These are phyloP conservation scores for Sisyra terminalis DNA, from an alignment of 2,888 invertebrate species.

Conservation along the genomic window DNA sequence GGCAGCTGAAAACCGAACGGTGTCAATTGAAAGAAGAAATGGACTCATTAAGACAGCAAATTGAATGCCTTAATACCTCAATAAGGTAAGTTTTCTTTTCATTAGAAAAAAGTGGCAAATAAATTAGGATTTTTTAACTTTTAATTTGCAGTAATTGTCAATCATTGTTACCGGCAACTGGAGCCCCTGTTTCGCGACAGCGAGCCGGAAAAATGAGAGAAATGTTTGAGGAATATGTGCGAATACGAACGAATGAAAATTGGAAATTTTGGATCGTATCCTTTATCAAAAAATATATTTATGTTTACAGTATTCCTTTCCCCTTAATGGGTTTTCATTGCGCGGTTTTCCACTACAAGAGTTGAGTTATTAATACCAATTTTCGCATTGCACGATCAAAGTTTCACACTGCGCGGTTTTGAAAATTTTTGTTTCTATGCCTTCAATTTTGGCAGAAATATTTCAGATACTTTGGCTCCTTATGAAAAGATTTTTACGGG, in stretches of 20 bases:
- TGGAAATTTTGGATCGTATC: constrained; percentile 99
- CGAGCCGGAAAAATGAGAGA: constrained; percentile 81
- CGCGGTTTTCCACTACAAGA: too few relatives aligned
- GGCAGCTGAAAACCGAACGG: constrained; percentile 71
- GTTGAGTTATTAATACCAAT: too few relatives aligned
- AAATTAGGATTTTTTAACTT: background rate
- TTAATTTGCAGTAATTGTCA: constrained; percentile 65
- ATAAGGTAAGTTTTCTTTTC: constrained; percentile 59
- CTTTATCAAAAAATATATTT: constrained; percentile 26
- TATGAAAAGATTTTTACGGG: too few relatives aligned
- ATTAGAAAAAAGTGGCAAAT: too few relatives aligned
- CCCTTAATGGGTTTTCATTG: too few relatives aligned
- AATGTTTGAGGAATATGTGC: constrained; percentile 85
- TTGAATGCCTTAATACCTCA: constrained; percentile 77
- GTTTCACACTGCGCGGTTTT: too few relatives aligned
- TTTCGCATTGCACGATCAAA: constrained; percentile 1
- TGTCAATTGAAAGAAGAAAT: constrained; percentile 80
- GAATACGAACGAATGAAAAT: constrained; percentile 69
- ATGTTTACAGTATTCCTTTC: background rate
- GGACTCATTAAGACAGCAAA: constrained; percentile 71
- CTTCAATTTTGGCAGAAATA: background rate
- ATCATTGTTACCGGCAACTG: constrained; percentile 86
- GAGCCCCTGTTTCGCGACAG: constrained; percentile 83
- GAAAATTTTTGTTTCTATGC: background rate
- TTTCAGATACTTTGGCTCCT: too few relatives aligned